phyloP scores from a whole-genome alignment of 1,140 invertebrate species.

The Campoletis sonorensis region DNA sequence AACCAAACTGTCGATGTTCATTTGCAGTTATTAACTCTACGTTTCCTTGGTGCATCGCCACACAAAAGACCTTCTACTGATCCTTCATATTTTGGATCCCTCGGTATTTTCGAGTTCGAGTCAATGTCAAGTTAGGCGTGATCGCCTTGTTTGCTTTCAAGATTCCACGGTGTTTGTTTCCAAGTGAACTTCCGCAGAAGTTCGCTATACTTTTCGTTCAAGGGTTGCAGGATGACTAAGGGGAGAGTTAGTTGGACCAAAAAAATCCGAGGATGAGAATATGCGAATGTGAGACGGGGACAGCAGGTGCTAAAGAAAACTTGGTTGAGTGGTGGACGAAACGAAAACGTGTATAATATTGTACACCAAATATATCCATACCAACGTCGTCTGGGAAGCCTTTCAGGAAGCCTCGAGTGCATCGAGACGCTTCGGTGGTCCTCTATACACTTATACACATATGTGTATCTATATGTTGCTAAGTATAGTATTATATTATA shows the following conservation, averaged over 20 bases:
- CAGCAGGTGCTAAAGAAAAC: conserved; percentile 61
- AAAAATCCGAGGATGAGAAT: conserved; percentile 44
- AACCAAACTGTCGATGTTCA: no score
- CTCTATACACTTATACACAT: conserved; percentile 38
- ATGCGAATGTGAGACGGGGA: not conserved
- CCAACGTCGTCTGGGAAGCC: conserved; percentile 26
- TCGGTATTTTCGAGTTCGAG: no score
- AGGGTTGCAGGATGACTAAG: not conserved
- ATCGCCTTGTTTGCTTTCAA: not conserved
- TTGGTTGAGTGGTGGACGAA: conserved; percentile 52
- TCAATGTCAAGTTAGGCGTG: not conserved
- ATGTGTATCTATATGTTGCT: conserved; percentile 40
- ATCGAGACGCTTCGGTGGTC: conserved; percentile 58
- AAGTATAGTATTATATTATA: conserved; percentile 4
- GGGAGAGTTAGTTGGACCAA: not conserved
- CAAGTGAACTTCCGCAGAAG: conserved; percentile 18
- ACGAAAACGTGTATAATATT: not conserved
- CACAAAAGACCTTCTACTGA: no score
- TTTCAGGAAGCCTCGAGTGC: conserved; percentile 42
- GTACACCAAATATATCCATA: not conserved
- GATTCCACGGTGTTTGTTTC: not conserved
- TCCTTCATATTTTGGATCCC: no score
- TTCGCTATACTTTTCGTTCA: conserved; percentile 51
- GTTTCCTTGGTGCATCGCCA: no score
- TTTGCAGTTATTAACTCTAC: no score